Base-by-base conservation (phyloP, 2,113 vertebrate genomes). In the Platysternon megacephalum region DNA sequence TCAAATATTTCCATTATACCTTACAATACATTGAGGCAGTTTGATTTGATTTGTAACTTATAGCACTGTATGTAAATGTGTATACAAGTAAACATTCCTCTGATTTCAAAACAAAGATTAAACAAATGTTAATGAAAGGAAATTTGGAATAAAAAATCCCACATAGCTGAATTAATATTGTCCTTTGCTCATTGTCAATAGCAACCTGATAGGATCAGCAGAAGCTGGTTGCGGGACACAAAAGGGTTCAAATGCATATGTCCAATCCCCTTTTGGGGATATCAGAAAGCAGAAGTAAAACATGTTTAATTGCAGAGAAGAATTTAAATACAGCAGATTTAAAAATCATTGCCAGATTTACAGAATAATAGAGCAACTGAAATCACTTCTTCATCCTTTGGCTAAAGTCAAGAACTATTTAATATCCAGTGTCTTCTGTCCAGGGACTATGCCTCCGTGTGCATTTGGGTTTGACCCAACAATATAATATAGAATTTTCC, bases 131-230 rank as follows among this genome's bases (percentile, higher is more conserved):
- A 88, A 55, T 61, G 79, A 93, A 97, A 95, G 82, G 39, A 44
- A 48, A 89, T 42, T 44, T 82, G 83, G 89, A 95, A 97, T 79
- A 78, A 22, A 96, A 92, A 95, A 88, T 65, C 42, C n/a, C 44
- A 55, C 52, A 51, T 44, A 87, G 49, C 32, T 51, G 88, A 96
- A 92, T 91, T 86, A 96, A 89, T 93, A 81, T 32, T 93, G 44
- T 82, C 48, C 46, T 84, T 79, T 94, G 85, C 52, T 84, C 93
- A 39, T 90, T 93, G n/a, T 51, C 65, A 96, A 83, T 79, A 81
- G 92, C 8, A 35, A 22, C 42, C 49, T 94, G 76, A 86, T 87
- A 48, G 82, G 46, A 91, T 91, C 84, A 90, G 87, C 79, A 90
- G 84, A 96, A 87, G 84, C 10, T 82, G 5, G 19, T 76, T 35